A percentile compares a stretch with the other conserved stretches of the same genome.
Conservation (phyloP, 2,797 vertebrate species). For the Galaxias olidus region DNA sequence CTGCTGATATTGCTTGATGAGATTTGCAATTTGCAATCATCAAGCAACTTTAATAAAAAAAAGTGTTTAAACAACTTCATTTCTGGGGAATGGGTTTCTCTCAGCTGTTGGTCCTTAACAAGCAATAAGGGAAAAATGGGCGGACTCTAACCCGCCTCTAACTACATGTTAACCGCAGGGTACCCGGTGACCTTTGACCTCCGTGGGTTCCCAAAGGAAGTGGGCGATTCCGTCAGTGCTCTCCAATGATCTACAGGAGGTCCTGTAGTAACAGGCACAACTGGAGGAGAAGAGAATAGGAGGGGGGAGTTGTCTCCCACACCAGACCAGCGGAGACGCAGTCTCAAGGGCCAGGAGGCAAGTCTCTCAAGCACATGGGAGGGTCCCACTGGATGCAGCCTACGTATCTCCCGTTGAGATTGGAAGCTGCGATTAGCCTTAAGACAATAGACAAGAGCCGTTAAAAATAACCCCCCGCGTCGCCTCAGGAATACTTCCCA, state of each 20-base stretch:
- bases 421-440: conserved; percentile 33
- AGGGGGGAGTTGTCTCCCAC: conserved; percentile 47
- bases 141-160: conserved; percentile 13
- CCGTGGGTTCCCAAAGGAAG: conserved; percentile 47
- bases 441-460: conserved; percentile 48
- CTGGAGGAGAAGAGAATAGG: conserved; percentile 44
- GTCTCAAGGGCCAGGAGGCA: conserved; percentile 39
- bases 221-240: conserved; percentile 30
- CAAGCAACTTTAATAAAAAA: no score
- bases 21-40: no score
- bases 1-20: no score
- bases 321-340: conserved; percentile 38
- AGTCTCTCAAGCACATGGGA: conserved; percentile 55
- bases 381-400: conserved; percentile 17
- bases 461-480: conserved; percentile 46
- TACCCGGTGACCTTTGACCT: conserved; percentile 43
- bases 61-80: no score
- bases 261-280: conserved; percentile 38
- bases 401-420: conserved; percentile 43
- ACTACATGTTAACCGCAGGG: conserved; percentile 16
- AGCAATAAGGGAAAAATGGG: conserved; percentile 38
- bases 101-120: conserved; percentile 48
- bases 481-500: conserved; percentile 15
- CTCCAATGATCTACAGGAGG: conserved; percentile 36
- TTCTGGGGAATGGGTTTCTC: conserved; percentile 41